These are phyloP conservation scores for Coreoperca whiteheadi DNA, from an alignment of 2,113 vertebrate genomes.

Conservation along the genomic window DNA sequence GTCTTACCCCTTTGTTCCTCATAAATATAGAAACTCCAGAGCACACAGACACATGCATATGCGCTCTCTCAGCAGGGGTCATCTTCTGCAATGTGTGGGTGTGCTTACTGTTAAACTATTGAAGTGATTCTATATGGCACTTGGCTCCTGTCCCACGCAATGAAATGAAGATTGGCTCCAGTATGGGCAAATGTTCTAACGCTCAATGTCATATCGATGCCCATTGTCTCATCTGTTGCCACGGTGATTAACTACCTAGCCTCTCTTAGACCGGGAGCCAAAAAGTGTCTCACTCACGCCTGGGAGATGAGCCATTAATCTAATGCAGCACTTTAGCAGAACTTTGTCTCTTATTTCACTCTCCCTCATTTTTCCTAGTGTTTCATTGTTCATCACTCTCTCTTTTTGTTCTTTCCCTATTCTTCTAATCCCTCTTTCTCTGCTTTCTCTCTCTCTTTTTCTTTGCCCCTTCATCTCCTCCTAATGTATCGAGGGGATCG, in stretches of 20 bases:
- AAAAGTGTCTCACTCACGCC: slow-evolving; percentile 43
- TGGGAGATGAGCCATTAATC: slow-evolving; percentile 62
- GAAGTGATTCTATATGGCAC: slow-evolving; percentile 34
- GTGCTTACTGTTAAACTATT: slow-evolving; percentile 15
- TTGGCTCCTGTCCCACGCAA: slow-evolving; percentile 31
- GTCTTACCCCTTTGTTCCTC: not conserved
- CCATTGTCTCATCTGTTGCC: slow-evolving; percentile 62
- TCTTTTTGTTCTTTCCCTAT: not conserved
- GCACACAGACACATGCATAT: not conserved
- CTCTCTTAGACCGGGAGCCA: slow-evolving; percentile 27
- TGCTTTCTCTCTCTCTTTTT: not conserved
- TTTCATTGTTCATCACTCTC: slow-evolving; percentile 33
- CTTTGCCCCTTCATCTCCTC: not conserved
- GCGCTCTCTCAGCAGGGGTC: not conserved
- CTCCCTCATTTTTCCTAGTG: slow-evolving; percentile 6
- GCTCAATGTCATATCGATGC: slow-evolving; percentile 60
- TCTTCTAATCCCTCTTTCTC: slow-evolving; percentile 3
- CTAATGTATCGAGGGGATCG: slow-evolving; percentile 14
- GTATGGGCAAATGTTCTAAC: slow-evolving; percentile 29
- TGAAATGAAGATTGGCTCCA: slow-evolving; percentile 39
- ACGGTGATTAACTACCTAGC: slow-evolving; percentile 51
- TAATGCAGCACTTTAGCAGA: slow-evolving; percentile 51
- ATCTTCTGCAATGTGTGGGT: not conserved
- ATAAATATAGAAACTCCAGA: not conserved
- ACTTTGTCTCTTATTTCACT: slow-evolving; percentile 38